Base-by-base conservation (phyloP, 2,113 vertebrate species). In the Phocoena phocoena region DNA sequence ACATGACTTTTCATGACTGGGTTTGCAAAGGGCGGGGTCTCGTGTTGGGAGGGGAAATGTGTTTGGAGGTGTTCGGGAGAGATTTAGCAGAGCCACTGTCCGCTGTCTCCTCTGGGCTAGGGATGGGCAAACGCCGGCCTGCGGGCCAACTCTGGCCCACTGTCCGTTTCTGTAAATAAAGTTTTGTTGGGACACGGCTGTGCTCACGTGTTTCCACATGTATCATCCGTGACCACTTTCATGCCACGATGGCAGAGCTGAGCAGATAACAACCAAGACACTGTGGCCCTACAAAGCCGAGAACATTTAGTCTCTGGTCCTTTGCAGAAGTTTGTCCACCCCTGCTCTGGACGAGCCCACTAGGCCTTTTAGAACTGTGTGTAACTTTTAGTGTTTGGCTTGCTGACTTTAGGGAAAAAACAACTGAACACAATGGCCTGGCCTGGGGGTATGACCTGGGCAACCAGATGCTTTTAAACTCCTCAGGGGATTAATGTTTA, bases 231-330 rank as follows among this genome's bases (percentile, higher is more conserved):
- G 44, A 44, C 41, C 7, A 7, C 38, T 60, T 31, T 20, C 18
- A 6, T 3, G 0, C 8, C 2, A 1, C 2, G 8, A 0, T 12
- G 3, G 17, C n/a, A 4, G 25, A 18, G 41, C 1, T 25, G 25
- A 73, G 63, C 13, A 9, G 44, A 6, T 14, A 26, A 26, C 7
- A 0, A 0, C 4, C 11, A 7, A 2, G n/a, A 47, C 2, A 0
- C 1, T 1, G 0, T 2, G 58, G 44, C 36, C 36, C 93, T 50
- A 18, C 33, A 25, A 26, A 83, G 55, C 41, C 12, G 1, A 47
- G 60, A 91, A 2, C 76, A 17, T 23, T 28, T 71, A 36, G 15
- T 21, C 10, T 71, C 44, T 41, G 44, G 20, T 38, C 28, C 8
- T 38, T 67, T 36, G 5, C 14, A 11, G 55, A 80, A 13, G 7